Base-by-base conservation (phyloP, 92 coral and sea anemone genomes). In the Actinostola sp. region DNA sequence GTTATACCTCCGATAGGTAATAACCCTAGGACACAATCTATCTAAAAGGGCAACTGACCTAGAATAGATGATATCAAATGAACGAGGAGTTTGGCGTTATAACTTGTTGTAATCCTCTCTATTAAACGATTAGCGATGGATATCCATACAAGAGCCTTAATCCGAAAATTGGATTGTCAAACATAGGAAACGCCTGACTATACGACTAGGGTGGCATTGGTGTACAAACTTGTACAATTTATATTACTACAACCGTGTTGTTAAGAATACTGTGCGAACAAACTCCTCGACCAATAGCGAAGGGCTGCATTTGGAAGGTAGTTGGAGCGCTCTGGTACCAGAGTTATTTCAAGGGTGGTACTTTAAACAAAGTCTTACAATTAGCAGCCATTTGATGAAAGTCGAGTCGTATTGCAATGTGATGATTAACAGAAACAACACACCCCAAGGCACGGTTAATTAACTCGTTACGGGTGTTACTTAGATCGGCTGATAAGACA, bases 311-410 rank as follows among this genome's bases (percentile, higher is more conserved):
- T 36, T 36, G 42, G 4, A 4, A 36, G 42, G 4, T 11, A 36
- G 46, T 61, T 31, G 28, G 34, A 31, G 21, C 24, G 14, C 12
- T 16, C 31, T 59, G 10, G 41, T 7, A 31, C 24, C 43, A 36
- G 42, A 34, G 58, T 33, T 38, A 58, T 29, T 29, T 45, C 70
- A 61, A 26, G 68, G 68, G 68, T 38, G 66, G 78, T 56, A 65
- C 66, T 74, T 83, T 76, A 83, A 74, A 72, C 81, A 88, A 61
- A 26, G 86, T 79, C 44, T 70, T 90, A 48, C 88, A 82, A 81
- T 89, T 86, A 81, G 77, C 84, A 77, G 86, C 73, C 77, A 72
- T 83, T 89, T 85, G 79, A 61, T 60, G 86, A 58, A n/a, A 77
- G 76, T 73, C 70, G 78, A 70, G 64, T 81, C 80, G 57, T 41